Conservation (phyloP, 2,113 vertebrate genomes). For the Hyaena hyaena region DNA sequence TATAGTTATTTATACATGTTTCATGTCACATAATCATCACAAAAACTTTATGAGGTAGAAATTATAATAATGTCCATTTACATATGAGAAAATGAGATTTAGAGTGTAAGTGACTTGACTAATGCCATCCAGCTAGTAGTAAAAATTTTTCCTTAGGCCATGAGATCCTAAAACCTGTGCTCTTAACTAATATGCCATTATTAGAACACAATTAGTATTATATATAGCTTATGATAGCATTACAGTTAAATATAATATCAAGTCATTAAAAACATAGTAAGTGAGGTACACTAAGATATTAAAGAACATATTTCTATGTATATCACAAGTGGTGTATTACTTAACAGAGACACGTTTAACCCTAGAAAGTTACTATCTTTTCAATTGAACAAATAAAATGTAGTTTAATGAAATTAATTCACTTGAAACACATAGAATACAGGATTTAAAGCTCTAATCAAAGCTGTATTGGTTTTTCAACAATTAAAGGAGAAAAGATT, state of each 20-base stretch:
- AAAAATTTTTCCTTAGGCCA: background rate
- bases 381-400: slow-evolving; percentile 42
- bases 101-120: background rate
- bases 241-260: background rate
- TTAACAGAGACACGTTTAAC: background rate
- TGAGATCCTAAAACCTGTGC: background rate
- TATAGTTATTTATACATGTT: background rate
- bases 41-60: background rate
- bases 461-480: background rate
- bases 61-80: background rate
- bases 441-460: background rate
- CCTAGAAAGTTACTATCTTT: background rate
- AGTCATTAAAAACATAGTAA: slow-evolving; percentile 12
- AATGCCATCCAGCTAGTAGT: background rate
- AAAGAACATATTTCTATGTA: background rate
- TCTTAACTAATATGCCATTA: background rate
- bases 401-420: background rate
- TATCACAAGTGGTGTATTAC: background rate
- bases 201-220: background rate
- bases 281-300: background rate
- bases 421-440: background rate
- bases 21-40: background rate
- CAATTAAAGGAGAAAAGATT: background rate
- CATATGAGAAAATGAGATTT: background rate
- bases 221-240: background rate